Evolutionary conservation across 2,888 invertebrate genomes (phyloP), one percentile per base, ranked within the genome.

Genomic region (Xylocampa areola): DNA sequence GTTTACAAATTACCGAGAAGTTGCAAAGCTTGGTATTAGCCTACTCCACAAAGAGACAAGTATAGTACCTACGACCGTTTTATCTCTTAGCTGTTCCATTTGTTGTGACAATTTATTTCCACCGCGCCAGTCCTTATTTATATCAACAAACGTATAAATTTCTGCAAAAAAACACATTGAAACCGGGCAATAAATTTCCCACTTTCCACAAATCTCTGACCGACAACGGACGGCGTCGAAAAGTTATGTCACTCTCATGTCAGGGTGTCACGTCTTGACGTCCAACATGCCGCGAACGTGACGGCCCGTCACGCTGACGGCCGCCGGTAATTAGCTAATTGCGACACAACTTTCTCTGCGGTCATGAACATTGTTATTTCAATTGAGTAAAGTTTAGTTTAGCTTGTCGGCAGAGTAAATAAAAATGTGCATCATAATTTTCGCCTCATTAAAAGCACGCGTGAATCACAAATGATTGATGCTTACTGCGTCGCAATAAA

Each of bases 301-400:
- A 78, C 58, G 60, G 55, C 58, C 55, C 60, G 76, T 77, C 79
- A 73, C 61, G 70, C 67, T 72, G 61, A 71, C 68, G 63, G 55
- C 66, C 62, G 68, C 70, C 76, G 75, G 81, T 89, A 89, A 90
- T 90, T 89, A 88, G 87, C 89, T 90, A 89, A 90, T 90, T 89
- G 88, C 84, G 73, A 75, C 76, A 73, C 57, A 62, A 68, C 59
- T 54, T 54, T 64, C 64, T 14, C 50, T 57, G 63, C 66, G 1
- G n/a, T n/a, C 2, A 40, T 13, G 32, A 8, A 32, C 44, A 35
- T 11, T 53, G 40, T 47, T 68, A 44, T 41, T 35, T 13, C 29
- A 23, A 19, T 0, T 13, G 0, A 0, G 16, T 49, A 66, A 19
- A 41, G 63, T 48, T 29, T 23, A 16, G 13, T 44, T 55, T 68